phyloP scores from a whole-genome alignment of 2,113 vertebrate species.

The Actenoides lindsayi region DNA sequence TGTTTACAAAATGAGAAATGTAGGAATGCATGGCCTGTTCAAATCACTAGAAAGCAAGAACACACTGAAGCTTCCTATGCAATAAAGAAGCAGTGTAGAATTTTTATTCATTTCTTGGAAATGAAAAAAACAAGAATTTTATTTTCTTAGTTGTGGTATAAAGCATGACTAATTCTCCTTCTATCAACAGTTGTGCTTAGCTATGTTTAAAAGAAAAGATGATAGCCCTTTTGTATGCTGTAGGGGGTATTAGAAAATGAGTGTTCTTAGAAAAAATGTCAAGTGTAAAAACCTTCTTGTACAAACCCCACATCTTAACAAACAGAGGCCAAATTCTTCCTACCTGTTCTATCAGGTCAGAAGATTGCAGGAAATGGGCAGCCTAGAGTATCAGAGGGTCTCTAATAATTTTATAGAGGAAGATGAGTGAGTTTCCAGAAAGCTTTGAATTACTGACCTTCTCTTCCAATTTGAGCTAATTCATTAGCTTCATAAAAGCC shows the following conservation, averaged over 20 bases:
- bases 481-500: conserved; percentile 38
- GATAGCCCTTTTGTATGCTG: background rate
- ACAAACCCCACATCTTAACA: background rate
- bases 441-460: conserved; percentile 23
- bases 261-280: background rate
- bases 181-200: background rate
- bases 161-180: background rate
- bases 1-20: background rate
- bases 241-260: background rate
- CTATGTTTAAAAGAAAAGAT: background rate
- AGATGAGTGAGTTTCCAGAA: conserved; percentile 16
- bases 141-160: background rate
- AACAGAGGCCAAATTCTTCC: background rate
- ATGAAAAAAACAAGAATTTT: background rate
- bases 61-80: background rate
- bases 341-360: background rate
- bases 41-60: background rate
- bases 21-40: background rate
- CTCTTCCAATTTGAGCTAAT: conserved; percentile 40
- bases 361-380: background rate
- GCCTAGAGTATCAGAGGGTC: background rate
- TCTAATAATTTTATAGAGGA: background rate
- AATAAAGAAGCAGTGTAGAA: background rate
- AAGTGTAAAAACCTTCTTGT: background rate
- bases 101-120: background rate